Conservation (phyloP, 2,113 vertebrate genomes). For the Aphyosemion australe region DNA sequence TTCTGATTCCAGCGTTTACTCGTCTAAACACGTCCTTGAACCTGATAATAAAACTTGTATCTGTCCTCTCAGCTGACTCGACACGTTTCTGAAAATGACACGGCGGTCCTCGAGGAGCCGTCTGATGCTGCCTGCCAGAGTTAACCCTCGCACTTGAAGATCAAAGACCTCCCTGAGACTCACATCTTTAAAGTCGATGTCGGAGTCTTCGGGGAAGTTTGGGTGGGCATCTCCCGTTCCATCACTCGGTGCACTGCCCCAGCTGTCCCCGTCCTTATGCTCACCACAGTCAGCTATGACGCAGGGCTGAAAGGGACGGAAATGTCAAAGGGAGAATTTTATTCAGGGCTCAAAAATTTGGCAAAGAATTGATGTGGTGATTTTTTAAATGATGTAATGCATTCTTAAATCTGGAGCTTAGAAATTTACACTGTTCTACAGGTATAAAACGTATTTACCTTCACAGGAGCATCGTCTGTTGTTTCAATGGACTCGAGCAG, state of each 20-base stretch:
- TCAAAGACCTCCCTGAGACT: conserved; percentile 57
- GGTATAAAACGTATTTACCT: conserved; percentile 45
- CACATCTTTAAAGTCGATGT: conserved; percentile 90
- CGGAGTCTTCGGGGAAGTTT: conserved; percentile 93
- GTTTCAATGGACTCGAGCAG: conserved; percentile 88
- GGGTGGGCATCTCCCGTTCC: conserved; percentile 88
- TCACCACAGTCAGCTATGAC: conserved; percentile 90
- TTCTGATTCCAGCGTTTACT: not conserved
- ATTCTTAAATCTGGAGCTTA: not conserved
- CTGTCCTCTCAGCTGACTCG: conserved; percentile 12
- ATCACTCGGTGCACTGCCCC: conserved; percentile 81
- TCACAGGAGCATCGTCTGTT: conserved; percentile 83
- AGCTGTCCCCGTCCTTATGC: conserved; percentile 87
- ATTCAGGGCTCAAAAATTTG: not conserved
- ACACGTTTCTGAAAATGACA: conserved; percentile 7
- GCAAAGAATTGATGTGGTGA: not conserved
- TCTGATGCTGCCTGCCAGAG: conserved; percentile 22
- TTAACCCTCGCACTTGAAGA: conserved; percentile 12
- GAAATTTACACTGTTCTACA: not conserved
- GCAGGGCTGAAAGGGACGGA: conserved; percentile 80
- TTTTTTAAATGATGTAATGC: not conserved
- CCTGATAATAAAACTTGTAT: conserved; percentile 3
- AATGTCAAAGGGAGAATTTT: not conserved
- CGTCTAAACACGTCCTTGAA: conserved; percentile 1
- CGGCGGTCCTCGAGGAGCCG: not conserved